Base-by-base conservation (phyloP, 2,888 invertebrate genomes). In the Perdita meconis region DNA sequence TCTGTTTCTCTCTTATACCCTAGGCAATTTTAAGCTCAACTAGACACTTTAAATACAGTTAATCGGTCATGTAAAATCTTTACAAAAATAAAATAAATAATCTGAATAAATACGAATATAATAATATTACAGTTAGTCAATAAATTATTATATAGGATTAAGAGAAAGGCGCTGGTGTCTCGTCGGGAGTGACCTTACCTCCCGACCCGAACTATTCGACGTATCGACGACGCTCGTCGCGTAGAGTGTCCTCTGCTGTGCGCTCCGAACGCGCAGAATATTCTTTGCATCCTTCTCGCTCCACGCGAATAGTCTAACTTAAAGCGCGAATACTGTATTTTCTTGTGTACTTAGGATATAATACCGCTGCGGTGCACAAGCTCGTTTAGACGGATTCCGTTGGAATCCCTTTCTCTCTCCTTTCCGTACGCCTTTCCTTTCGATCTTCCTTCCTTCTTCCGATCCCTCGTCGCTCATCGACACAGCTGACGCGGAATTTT, bases 61-160 rank as follows among this genome's bases (percentile, higher is more conserved):
- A 81, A 83, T 86, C 83, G 81, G 79, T 83, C 77, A 85, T 88
- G 89, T 91, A 90, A 90, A 90, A 89, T 89, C 89, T 90, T 90
- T 89, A 89, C 86, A 91, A 91, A 91, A 90, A 90, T 92, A 92
- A 91, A 92, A 92, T 92, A 92, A 92, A 92, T 92, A 91, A 92
- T 92, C 90, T 91, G 90, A 90, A 91, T 92, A 91, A 91, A 91
- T 91, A 92, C 87, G 87, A 83, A 86, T 86, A 89, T 86, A 86
- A 78, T 78, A 86, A 81, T 81, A 81, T 85, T 90, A 90, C 81
- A 86, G 88, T 89, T 90, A 89, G 87, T 91, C 87, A 91, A 92
- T 92, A 91, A 91, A 91, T 92, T 85, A 91, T 90, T 87, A 81
- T 87, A 50, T 88, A 87, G 84, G 86, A 89, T 84, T 82, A 87